Percentiles rank a stretch among this genome's conserved stretches.
phyloP scores from a whole-genome alignment of 2,888 invertebrate genomes.

The Doris montereyensis region DNA sequence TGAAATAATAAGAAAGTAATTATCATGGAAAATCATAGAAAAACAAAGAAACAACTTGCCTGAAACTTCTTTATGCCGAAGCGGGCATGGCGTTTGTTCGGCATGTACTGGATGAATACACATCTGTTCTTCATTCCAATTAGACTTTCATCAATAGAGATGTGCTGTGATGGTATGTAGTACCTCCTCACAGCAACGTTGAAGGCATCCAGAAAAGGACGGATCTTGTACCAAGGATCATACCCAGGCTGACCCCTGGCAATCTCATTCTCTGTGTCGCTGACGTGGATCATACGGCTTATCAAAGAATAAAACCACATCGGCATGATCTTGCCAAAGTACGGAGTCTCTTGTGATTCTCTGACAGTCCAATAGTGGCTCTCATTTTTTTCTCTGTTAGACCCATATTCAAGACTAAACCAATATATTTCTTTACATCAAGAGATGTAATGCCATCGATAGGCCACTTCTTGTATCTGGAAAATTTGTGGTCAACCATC shows the following conservation, averaged over 20 bases:
- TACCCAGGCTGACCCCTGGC: constrained; percentile 24
- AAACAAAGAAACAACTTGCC: background rate
- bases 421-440: constrained; percentile 23
- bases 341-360: background rate
- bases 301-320: constrained; percentile 8
- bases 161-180: constrained; percentile 20
- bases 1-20: background rate
- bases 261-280: background rate
- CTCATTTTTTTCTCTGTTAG: background rate
- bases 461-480: constrained; percentile 14
- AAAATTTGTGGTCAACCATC: background rate
- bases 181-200: constrained; percentile 23
- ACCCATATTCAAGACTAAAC: constrained; percentile 23
- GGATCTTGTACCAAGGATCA: constrained; percentile 39
- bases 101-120: constrained; percentile 33
- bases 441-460: background rate
- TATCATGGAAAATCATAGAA: background rate
- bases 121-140: constrained; percentile 39
- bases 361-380: background rate
- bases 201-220: constrained; percentile 16
- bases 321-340: constrained; percentile 11
- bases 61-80: constrained; percentile 39
- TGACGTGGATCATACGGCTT: constrained; percentile 26
- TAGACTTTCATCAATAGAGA: constrained; percentile 32
- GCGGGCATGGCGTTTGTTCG: constrained; percentile 31